These are phyloP conservation scores for Metaphire vulgaris DNA, from an alignment of 1,140 invertebrate genomes.

Conservation along the genomic window DNA sequence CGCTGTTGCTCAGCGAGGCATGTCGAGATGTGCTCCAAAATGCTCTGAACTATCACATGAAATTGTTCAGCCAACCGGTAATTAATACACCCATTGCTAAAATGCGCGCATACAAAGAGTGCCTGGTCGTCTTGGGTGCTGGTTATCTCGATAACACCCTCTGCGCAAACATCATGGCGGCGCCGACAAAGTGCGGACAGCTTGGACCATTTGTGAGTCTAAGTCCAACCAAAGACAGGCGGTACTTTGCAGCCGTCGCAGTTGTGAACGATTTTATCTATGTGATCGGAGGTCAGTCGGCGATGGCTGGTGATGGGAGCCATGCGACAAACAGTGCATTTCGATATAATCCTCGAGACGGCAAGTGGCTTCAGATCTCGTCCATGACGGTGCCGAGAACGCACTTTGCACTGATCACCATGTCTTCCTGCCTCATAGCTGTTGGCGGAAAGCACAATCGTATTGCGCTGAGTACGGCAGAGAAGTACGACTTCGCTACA, in stretches of 20 bases:
- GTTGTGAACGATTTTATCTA: slow-evolving; percentile 30
- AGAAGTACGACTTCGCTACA: slow-evolving; percentile 30
- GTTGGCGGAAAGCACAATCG: slow-evolving; percentile 31
- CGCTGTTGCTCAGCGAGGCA: slow-evolving; percentile 24
- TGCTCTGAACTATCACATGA: slow-evolving; percentile 30
- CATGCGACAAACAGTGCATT: slow-evolving; percentile 29
- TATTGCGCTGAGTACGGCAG: slow-evolving; percentile 26
- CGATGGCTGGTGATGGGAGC: slow-evolving; percentile 30
- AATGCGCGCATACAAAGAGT: slow-evolving; percentile 28
- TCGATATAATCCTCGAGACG: slow-evolving; percentile 29
- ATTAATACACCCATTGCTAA: slow-evolving; percentile 10
- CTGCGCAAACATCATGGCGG: slow-evolving; percentile 29
- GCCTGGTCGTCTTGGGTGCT: slow-evolving; percentile 26
- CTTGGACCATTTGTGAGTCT: slow-evolving; percentile 25
- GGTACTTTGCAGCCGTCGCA: slow-evolving; percentile 30
- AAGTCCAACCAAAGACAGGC: slow-evolving; percentile 17
- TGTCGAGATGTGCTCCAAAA: slow-evolving; percentile 28
- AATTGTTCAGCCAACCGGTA: slow-evolving; percentile 29
- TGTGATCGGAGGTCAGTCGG: slow-evolving; percentile 30
- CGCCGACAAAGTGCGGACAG: slow-evolving; percentile 18
- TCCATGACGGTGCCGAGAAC: slow-evolving; percentile 29
- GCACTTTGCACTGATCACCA: slow-evolving; percentile 27
- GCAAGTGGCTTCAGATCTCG: slow-evolving; percentile 31
- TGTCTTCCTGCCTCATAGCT: slow-evolving; percentile 26
- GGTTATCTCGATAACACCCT: slow-evolving; percentile 31